These are phyloP conservation scores for Hypotaenidia philippensis DNA, from an alignment of 2,797 vertebrate genomes.

Conservation along the genomic window DNA sequence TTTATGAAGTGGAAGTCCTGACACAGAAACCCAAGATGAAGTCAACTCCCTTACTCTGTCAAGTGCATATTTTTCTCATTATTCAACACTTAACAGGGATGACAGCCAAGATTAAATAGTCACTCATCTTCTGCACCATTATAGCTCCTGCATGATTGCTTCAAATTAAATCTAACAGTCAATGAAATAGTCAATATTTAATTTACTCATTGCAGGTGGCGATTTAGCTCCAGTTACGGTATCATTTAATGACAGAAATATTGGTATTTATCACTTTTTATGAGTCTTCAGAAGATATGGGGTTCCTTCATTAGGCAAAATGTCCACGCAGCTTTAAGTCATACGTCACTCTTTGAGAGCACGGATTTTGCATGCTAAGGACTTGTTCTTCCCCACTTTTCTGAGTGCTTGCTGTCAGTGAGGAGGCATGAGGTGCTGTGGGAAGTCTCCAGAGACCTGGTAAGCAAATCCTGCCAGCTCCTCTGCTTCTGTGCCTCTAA, in stretches of 20 bases:
- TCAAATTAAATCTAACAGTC: conserved; percentile 87
- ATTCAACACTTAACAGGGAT: conserved; percentile 70
- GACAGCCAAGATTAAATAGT: conserved; percentile 69
- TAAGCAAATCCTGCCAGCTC: background rate
- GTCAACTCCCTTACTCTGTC: conserved; percentile 56
- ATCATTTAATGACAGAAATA: conserved; percentile 60
- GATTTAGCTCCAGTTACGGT: conserved; percentile 58
- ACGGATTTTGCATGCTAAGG: background rate
- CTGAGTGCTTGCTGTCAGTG: background rate
- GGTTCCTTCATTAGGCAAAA: conserved; percentile 6
- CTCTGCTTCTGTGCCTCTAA: background rate
- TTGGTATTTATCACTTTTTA: conserved; percentile 48
- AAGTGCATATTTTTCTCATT: conserved; percentile 75
- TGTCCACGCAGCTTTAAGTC: background rate
- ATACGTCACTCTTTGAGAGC: background rate
- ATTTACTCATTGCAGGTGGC: conserved; percentile 86
- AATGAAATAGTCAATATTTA: conserved; percentile 88
- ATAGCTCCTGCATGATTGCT: conserved; percentile 81
- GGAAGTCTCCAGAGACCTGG: background rate
- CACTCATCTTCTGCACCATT: conserved; percentile 73
- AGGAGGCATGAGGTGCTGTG: background rate
- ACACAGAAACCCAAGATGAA: conserved; percentile 45
- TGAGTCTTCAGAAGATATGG: background rate
- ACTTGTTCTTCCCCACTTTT: background rate
- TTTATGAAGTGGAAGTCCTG: conserved; percentile 43